Base-by-base conservation (phyloP, 2,888 invertebrate species). In the Leptogaster cylindrica region DNA sequence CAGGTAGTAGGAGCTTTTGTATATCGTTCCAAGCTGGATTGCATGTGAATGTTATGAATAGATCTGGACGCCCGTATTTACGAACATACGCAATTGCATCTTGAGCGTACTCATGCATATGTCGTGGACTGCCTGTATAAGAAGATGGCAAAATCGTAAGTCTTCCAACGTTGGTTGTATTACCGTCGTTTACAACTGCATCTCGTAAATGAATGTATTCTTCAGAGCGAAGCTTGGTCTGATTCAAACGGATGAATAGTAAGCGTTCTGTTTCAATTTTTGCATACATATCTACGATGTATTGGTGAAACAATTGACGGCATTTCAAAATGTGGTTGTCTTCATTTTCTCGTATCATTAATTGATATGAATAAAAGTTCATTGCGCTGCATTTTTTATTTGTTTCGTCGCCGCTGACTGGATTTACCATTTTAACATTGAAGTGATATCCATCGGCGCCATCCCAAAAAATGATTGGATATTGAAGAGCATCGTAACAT, bases 141-240 rank as follows among this genome's bases (percentile, higher is more conserved):
- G 66, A 44, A 69, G 71, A 14, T 65, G 39, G 69, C 66, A 72
- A 23, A 70, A 61, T 33, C 68, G 67, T 61, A 69, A 70, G 8
- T 51, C 48, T 1, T 39, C 41, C 28, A 65, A 65, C 61, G 72
- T 67, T 44, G 5, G 63, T 41, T 58, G 41, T 70, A 71, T 75
- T 68, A 7, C 28, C 73, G 44, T 76, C 72, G 28, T 48, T 63
- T 10, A 10, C 55, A n/a, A 76, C 67, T 12, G 77, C 76, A 71
- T 77, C 76, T 50, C 77, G 72, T 68, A 80, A 65, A 72, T 81
- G 75, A 73, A 73, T 65, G 73, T 78, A 68, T 71, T 70, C 31
- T 14, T 52, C 31, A 31, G 74, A 51, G 46, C 71, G 69, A 44
- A 77, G 67, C 64, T 75, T 73, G 0, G 25, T 36, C 65, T 79